Conservation (phyloP, 1,140 invertebrate species). For the Wasmannia auropunctata region DNA sequence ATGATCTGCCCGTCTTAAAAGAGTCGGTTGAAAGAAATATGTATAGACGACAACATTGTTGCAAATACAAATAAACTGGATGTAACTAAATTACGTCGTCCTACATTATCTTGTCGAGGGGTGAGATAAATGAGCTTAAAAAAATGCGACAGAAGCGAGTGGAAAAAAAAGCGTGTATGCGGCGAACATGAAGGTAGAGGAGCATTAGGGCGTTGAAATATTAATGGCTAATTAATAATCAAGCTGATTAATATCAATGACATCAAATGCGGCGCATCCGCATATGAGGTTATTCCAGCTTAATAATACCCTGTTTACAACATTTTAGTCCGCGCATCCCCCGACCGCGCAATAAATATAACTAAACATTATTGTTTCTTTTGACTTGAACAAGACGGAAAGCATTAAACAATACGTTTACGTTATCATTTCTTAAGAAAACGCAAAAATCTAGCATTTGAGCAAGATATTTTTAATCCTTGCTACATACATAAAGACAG, state of each 20-base stretch:
- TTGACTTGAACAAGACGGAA: background rate
- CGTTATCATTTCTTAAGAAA: background rate
- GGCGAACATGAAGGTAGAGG: conserved; percentile 20
- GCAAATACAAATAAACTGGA: background rate
- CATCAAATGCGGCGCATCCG: conserved; percentile 23
- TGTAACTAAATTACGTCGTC: background rate
- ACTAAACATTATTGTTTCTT: background rate
- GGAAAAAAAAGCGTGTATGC: conserved; percentile 45
- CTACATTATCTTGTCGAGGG: background rate
- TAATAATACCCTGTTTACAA: conserved; percentile 29
- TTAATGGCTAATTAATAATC: conserved; percentile 58
- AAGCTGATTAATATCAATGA: conserved; percentile 55
- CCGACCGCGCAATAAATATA: conserved; percentile 4
- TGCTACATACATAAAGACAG: background rate
- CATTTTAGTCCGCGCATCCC: background rate
- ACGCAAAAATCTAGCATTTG: background rate
- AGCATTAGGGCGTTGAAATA: conserved; percentile 38
- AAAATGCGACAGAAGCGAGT: conserved; percentile 27
- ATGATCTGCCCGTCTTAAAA: background rate
- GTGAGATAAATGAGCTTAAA: background rate
- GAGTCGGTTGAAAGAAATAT: background rate
- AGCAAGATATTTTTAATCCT: background rate
- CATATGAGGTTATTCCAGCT: conserved; percentile 11
- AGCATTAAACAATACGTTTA: background rate
- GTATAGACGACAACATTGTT: too few relatives aligned